Conservation (phyloP, 1,140 invertebrate genomes). For the Cyclargus thomasi region DNA sequence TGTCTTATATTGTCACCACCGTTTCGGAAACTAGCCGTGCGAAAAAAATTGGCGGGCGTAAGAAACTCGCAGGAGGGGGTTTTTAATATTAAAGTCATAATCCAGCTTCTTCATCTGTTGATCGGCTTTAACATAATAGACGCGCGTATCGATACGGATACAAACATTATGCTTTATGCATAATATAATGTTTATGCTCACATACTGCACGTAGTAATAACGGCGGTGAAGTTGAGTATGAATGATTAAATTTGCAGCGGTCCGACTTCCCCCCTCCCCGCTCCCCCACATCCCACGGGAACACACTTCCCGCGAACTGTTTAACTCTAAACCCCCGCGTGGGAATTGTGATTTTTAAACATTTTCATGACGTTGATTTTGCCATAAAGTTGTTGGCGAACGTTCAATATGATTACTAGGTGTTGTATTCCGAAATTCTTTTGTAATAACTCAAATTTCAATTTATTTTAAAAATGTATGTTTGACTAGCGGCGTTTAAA, state of each 20-base stretch:
- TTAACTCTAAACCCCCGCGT: neutral
- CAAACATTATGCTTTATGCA: neutral
- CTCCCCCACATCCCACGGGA: neutral
- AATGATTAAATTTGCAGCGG: slow-evolving; percentile 3
- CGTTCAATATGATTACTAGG: neutral
- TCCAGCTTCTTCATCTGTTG: too few species aligned
- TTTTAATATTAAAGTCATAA: too few species aligned
- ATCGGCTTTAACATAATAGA: too few species aligned
- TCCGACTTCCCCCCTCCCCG: too few species aligned
- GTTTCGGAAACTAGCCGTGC: too few species aligned
- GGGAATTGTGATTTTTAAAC: slow-evolving; percentile 1
- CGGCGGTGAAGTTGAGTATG: neutral
- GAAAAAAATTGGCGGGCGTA: too few species aligned
- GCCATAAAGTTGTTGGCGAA: neutral
- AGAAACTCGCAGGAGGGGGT: too few species aligned
- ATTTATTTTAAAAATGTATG: too few species aligned
- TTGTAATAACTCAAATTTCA: too few species aligned
- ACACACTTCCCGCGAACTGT: neutral
- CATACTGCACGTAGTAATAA: neutral
- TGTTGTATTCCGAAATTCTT: too few species aligned
- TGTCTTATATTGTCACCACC: too few species aligned
- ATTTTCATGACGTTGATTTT: neutral
- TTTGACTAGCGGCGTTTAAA: too few species aligned
- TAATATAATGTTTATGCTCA: neutral
- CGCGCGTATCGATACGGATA: neutral